These are phyloP conservation scores for Chesias legatella DNA, from an alignment of 2,888 invertebrate species.

Conservation along the genomic window DNA sequence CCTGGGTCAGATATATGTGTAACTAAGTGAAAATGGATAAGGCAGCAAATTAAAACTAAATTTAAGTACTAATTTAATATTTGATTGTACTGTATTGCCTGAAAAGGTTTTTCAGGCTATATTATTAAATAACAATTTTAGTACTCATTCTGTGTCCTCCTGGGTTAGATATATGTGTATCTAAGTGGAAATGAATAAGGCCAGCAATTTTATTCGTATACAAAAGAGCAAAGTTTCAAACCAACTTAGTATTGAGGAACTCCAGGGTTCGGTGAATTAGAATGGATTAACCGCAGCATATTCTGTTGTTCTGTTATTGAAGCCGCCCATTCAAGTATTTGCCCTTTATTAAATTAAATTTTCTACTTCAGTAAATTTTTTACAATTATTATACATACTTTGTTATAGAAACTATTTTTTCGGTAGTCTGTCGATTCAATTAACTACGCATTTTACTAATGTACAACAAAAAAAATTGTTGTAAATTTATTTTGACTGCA, in stretches of 20 bases:
- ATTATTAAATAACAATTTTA: too few species aligned
- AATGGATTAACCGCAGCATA: conserved; percentile 35
- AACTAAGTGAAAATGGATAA: too few species aligned
- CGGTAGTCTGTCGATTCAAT: conserved; percentile 5
- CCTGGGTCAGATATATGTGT: too few species aligned
- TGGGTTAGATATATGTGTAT: conserved; percentile 20
- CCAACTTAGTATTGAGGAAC: conserved; percentile 16
- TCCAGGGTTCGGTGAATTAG: conserved; percentile 36
- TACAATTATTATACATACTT: conserved; percentile 22
- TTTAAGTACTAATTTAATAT: too few species aligned
- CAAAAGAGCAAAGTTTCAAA: conserved; percentile 26
- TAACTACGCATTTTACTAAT: conserved; percentile 14
- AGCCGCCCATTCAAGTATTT: conserved; percentile 29
- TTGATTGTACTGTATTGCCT: too few species aligned
- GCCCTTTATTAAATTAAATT: conserved; percentile 28
- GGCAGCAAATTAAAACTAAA: too few species aligned
- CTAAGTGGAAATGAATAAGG: conserved; percentile 9
- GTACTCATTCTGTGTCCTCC: too few species aligned
- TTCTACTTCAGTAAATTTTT: conserved; percentile 30
- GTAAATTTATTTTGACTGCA: too few species aligned
- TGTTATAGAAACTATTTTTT: conserved; percentile 12
- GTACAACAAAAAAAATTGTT: too few species aligned
- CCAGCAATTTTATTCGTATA: conserved; percentile 25
- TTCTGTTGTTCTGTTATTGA: conserved; percentile 27
- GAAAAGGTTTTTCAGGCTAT: too few species aligned